A percentile compares a stretch with the other conserved stretches of the same genome.
Evolutionary conservation across 2,888 invertebrate genomes (phyloP).

Genomic region (Nasonovia ribisnigri): DNA sequence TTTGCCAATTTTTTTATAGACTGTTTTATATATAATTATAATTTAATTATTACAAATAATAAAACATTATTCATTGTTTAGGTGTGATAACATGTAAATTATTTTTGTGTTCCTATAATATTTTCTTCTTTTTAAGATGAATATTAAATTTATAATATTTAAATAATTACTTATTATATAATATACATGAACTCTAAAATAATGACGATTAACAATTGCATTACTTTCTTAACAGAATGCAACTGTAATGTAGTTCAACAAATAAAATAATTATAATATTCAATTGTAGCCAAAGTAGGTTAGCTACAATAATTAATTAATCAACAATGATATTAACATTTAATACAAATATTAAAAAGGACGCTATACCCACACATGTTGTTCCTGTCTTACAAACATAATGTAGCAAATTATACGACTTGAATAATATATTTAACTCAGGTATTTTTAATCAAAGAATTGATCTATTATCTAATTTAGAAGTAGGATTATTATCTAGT

Average conservation of each 20-base stretch:
- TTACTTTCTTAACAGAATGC: background rate
- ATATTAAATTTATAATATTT: background rate
- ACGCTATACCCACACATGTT: too few relatives aligned
- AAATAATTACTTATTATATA: conserved; percentile 19
- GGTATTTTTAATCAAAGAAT: too few relatives aligned
- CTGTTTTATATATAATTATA: conserved; percentile 37
- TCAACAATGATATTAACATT: too few relatives aligned
- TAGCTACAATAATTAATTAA: background rate
- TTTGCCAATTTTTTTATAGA: conserved; percentile 61
- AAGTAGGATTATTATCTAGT: too few relatives aligned
- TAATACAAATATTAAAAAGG: background rate
- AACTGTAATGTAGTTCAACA: background rate
- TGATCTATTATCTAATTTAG: too few relatives aligned
- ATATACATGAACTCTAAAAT: background rate
- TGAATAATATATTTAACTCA: too few relatives aligned
- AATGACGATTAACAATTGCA: background rate
- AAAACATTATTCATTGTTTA: conserved; percentile 36
- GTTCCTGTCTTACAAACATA: too few relatives aligned
- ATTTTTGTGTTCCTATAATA: conserved; percentile 28
- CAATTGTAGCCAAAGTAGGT: background rate
- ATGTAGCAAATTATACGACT: too few relatives aligned
- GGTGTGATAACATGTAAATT: background rate
- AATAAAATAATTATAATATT: background rate
- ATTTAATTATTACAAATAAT: background rate
- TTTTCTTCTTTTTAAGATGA: conserved; percentile 24